These are phyloP conservation scores for Priocnemis perturbator DNA, from an alignment of 2,888 invertebrate genomes.

Conservation along the genomic window DNA sequence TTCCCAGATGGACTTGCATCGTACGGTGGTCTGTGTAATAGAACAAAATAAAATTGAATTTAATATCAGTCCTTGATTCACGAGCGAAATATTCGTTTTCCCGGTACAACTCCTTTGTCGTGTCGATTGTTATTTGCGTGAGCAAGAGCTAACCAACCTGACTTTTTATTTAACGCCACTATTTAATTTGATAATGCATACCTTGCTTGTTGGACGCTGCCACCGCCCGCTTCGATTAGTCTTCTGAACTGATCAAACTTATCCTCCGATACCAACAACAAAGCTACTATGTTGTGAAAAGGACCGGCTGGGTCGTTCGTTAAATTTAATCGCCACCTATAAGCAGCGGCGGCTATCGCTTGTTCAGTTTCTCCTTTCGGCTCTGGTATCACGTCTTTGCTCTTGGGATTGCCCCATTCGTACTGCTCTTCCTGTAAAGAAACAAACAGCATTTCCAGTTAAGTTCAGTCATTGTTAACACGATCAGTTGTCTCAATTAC, in stretches of 20 bases:
- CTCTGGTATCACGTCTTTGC: conserved; percentile 76
- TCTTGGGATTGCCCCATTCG: conserved; percentile 89
- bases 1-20: conserved; percentile 63
- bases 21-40: conserved; percentile 67
- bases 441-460: not conserved
- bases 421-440: conserved; percentile 83
- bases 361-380: conserved; percentile 73
- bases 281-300: conserved; percentile 75
- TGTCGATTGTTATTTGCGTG: no score
- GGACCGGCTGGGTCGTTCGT: conserved; percentile 71
- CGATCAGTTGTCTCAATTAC: not conserved
- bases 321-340: conserved; percentile 83
- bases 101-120: no score
- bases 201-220: conserved; percentile 80
- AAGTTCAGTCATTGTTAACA: not conserved
- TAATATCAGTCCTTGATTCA: not conserved
- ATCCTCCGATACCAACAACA: conserved; percentile 79
- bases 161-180: no score
- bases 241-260: conserved; percentile 81
- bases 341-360: conserved; percentile 79
- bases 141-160: no score
- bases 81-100: no score
- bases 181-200: conserved; percentile 68
- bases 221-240: conserved; percentile 88
- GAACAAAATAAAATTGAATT: not conserved